Evolutionary conservation across 92 coral and sea anemone species (phyloP).

Genomic region (Phenganax stokvisi): DNA sequence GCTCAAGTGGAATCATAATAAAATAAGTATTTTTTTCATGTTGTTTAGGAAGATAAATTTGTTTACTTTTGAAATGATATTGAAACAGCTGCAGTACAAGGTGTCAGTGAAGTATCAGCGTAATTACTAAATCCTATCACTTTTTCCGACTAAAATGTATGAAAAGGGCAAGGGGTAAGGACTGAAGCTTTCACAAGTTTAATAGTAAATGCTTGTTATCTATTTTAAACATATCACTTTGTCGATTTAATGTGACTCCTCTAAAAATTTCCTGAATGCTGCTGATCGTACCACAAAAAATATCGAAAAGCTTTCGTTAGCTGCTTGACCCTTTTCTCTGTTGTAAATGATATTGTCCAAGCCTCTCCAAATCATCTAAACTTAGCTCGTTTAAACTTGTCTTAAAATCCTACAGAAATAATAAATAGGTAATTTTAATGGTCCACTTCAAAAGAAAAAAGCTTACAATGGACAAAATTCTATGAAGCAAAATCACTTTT

Average conservation of each 20-base stretch:
- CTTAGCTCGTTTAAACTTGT: conserved; percentile 65
- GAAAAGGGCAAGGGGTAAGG: too few species aligned
- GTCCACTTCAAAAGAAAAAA: background rate
- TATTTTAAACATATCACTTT: background rate
- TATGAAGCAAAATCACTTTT: background rate
- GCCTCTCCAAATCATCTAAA: conserved; percentile 90
- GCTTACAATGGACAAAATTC: background rate
- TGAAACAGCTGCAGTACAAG: background rate
- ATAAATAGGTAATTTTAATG: too few species aligned
- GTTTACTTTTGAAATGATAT: conserved; percentile 15
- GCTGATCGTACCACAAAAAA: background rate
- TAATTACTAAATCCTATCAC: background rate
- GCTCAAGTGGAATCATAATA: background rate
- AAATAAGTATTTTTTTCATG: background rate
- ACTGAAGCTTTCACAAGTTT: too few species aligned
- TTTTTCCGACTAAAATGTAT: too few species aligned
- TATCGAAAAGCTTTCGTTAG: background rate
- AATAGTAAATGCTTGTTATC: too few species aligned
- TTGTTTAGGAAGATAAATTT: background rate
- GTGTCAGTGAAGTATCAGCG: background rate
- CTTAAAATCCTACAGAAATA: conserved; percentile 60
- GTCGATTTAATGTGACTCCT: background rate
- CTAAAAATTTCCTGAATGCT: background rate
- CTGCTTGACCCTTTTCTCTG: conserved; percentile 24
- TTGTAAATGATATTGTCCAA: conserved; percentile 65